Conservation (phyloP, 2,113 vertebrate species). For the Sigmodon hispidus region DNA sequence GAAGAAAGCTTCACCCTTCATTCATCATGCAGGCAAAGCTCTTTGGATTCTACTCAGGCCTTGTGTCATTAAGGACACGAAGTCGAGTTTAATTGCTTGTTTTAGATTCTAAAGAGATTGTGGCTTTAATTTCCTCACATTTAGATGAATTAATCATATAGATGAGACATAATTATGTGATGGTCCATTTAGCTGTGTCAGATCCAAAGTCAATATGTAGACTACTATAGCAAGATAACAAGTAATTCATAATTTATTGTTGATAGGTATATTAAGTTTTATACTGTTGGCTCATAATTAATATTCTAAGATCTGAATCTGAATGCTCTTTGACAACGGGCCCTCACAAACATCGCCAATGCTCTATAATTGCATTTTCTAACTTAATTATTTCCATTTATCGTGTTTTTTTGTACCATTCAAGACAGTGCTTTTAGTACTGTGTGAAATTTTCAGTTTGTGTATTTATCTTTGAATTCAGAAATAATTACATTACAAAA, state of each 20-base stretch:
- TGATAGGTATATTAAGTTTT: slow-evolving; percentile 68
- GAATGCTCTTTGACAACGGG: slow-evolving; percentile 42
- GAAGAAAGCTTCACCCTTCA: slow-evolving; percentile 31
- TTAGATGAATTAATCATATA: slow-evolving; percentile 70
- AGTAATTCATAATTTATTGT: slow-evolving; percentile 59
- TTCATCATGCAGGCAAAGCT: slow-evolving; percentile 40
- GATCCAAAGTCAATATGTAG: slow-evolving; percentile 58
- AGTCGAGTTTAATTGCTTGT: slow-evolving; percentile 70
- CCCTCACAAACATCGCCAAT: background rate
- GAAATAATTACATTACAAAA: slow-evolving; percentile 20
- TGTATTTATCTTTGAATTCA: slow-evolving; percentile 19
- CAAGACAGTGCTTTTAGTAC: background rate
- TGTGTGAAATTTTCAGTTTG: background rate
- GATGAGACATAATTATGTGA: slow-evolving; percentile 66
- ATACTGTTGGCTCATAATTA: slow-evolving; percentile 49
- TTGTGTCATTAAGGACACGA: slow-evolving; percentile 63
- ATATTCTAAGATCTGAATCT: slow-evolving; percentile 42
- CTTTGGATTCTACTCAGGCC: slow-evolving; percentile 59
- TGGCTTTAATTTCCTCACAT: slow-evolving; percentile 73
- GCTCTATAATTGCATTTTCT: background rate
- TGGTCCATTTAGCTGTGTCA: slow-evolving; percentile 64
- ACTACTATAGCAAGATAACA: background rate
- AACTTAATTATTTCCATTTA: slow-evolving; percentile 37
- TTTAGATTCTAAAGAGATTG: slow-evolving; percentile 67
- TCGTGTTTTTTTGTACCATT: background rate